Conservation (phyloP, 2,113 vertebrate species). For the Syngnathoides biaculeatus region DNA sequence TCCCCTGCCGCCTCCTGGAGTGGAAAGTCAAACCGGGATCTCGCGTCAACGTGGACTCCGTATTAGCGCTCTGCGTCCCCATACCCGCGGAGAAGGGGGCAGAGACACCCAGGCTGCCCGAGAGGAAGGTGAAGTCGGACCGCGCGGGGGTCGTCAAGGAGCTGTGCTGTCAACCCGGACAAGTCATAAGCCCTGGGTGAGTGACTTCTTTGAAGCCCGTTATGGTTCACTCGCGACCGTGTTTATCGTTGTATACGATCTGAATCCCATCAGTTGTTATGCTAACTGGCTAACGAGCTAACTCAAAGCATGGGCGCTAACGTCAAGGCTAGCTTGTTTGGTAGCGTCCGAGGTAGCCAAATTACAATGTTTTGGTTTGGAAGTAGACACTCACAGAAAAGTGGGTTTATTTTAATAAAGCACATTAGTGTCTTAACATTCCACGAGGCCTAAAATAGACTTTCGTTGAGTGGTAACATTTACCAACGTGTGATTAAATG, state of each 20-base stretch:
- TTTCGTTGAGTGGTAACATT: not conserved
- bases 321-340: conserved; percentile 49
- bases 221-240: not conserved
- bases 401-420: not conserved
- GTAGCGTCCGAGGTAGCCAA: conserved; percentile 35
- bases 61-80: conserved; percentile 79
- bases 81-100: conserved; percentile 48
- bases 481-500: not conserved
- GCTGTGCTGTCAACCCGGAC: conserved; percentile 85
- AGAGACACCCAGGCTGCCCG: conserved; percentile 60
- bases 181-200: conserved; percentile 89
- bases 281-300: conserved; percentile 47
- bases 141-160: conserved; percentile 89
- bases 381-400: conserved; percentile 36
- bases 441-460: not conserved
- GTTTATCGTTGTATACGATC: not conserved
- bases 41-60: conserved; percentile 84
- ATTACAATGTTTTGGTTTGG: conserved; percentile 8
- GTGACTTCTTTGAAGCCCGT: conserved; percentile 37
- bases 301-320: conserved; percentile 10
- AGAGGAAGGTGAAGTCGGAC: conserved; percentile 87
- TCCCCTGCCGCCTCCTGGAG: conserved; percentile 82
- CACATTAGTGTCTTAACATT: too few relatives aligned
- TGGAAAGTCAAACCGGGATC: conserved; percentile 86
- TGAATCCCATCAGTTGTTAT: not conserved